These are phyloP conservation scores for Eupristina koningsbergeri DNA, from an alignment of 1,140 invertebrate genomes.

Conservation along the genomic window DNA sequence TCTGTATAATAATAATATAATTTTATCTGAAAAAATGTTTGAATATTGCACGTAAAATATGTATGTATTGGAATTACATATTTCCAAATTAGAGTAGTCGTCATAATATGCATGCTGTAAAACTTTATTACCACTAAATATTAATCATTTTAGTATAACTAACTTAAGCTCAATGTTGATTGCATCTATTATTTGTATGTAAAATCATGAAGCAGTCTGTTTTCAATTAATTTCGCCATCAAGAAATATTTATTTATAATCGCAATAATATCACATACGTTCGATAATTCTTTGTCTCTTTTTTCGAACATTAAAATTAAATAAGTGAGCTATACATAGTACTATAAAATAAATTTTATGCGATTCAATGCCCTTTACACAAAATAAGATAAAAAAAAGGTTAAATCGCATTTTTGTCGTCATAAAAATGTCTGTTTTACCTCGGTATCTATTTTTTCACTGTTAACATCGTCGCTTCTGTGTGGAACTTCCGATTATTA, in stretches of 20 bases:
- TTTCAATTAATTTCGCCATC: neutral
- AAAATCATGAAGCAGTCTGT: neutral
- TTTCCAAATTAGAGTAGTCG: neutral
- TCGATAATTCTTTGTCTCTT: neutral
- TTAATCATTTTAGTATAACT: slow-evolving; percentile 2
- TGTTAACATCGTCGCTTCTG: slow-evolving; percentile 1
- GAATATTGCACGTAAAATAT: neutral
- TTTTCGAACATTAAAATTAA: neutral
- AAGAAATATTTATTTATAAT: slow-evolving; percentile 11
- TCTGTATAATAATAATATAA: neutral
- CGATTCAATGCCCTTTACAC: neutral
- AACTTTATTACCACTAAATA: neutral
- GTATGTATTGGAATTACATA: neutral
- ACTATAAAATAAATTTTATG: neutral
- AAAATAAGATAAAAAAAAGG: slow-evolving; percentile 1
- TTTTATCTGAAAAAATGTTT: neutral
- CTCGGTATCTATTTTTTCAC: slow-evolving; percentile 32
- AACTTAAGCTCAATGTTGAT: neutral
- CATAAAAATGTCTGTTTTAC: slow-evolving; percentile 44
- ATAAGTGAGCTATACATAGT: neutral
- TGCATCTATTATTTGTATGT: neutral
- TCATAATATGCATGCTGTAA: neutral
- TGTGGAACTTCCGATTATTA: slow-evolving; percentile 34
- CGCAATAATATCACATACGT: neutral
- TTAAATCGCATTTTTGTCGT: neutral